A percentile compares a stretch with the other conserved stretches of the same genome.
Evolutionary conservation across 2,797 vertebrate genomes (phyloP).

Genomic region (Phoxinus dragarum): DNA sequence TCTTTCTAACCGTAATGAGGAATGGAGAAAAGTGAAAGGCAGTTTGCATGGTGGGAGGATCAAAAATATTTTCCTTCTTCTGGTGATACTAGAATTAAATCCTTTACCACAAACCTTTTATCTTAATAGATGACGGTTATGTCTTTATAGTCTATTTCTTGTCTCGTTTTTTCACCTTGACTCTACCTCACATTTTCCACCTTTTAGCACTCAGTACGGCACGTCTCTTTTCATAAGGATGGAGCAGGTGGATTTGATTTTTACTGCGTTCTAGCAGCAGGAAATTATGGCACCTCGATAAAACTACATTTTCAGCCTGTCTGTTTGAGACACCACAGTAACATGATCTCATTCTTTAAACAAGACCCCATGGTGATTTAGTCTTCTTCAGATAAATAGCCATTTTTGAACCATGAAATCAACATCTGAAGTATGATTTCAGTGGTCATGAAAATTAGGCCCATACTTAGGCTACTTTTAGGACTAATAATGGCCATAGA

Average conservation of each 20-base stretch:
- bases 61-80: constrained; percentile 21
- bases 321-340: constrained; percentile 4
- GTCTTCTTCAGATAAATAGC: background rate
- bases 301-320: constrained; percentile 17
- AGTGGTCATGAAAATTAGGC: background rate
- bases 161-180: background rate
- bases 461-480: background rate
- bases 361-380: constrained; percentile 6
- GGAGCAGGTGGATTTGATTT: background rate
- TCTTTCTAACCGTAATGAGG: background rate
- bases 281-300: constrained; percentile 6
- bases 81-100: background rate
- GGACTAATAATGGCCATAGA: background rate
- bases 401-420: constrained; percentile 4
- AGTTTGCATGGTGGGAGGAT: constrained; percentile 33
- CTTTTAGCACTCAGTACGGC: background rate
- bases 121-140: background rate
- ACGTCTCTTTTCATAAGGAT: background rate
- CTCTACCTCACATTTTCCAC: background rate
- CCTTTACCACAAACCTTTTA: constrained; percentile 12
- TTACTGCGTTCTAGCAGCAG: constrained; percentile 7
- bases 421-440: background rate
- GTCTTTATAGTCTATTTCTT: constrained; percentile 8
- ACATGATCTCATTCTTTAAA: constrained; percentile 22
- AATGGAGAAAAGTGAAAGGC: background rate